These are phyloP conservation scores for Netelia fuscicornis DNA, from an alignment of 2,888 invertebrate genomes.

Conservation along the genomic window DNA sequence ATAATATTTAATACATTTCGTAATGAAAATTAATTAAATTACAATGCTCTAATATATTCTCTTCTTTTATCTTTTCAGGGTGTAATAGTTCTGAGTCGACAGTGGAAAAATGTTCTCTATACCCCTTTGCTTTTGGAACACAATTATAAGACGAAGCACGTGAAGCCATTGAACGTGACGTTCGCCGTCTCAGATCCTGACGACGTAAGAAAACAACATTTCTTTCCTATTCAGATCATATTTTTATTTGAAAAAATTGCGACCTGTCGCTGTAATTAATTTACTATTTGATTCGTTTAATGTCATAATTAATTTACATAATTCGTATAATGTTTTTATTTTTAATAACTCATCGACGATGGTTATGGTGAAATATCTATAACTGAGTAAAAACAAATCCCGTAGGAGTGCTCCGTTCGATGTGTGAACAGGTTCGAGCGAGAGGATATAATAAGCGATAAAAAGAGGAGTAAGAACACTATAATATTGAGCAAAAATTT, in stretches of 20 bases:
- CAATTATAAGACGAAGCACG: constrained; percentile 93
- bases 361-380: constrained; percentile 58
- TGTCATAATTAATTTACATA: constrained; percentile 31
- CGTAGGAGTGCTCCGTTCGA: constrained; percentile 72
- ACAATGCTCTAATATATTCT: not conserved
- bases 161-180: constrained; percentile 94
- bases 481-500: constrained; percentile 57
- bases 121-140: constrained; percentile 96
- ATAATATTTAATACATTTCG: not conserved
- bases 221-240: constrained; percentile 50
- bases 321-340: constrained; percentile 49
- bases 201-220: constrained; percentile 87
- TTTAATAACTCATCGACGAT: constrained; percentile 30
- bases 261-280: not conserved
- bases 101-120: constrained; percentile 98
- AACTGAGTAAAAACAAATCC: constrained; percentile 68
- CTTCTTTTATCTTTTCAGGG: constrained; percentile 87
- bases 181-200: constrained; percentile 94
- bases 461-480: constrained; percentile 73
- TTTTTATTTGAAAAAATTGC: constrained; percentile 17
- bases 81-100: constrained; percentile 97
- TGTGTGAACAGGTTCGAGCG: constrained; percentile 72
- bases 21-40: not conserved
- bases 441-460: constrained; percentile 72
- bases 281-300: not conserved